A percentile compares a stretch with the other conserved stretches of the same genome.
phyloP scores from a whole-genome alignment of 2,113 vertebrate genomes.

The Ceratotherium simum region DNA sequence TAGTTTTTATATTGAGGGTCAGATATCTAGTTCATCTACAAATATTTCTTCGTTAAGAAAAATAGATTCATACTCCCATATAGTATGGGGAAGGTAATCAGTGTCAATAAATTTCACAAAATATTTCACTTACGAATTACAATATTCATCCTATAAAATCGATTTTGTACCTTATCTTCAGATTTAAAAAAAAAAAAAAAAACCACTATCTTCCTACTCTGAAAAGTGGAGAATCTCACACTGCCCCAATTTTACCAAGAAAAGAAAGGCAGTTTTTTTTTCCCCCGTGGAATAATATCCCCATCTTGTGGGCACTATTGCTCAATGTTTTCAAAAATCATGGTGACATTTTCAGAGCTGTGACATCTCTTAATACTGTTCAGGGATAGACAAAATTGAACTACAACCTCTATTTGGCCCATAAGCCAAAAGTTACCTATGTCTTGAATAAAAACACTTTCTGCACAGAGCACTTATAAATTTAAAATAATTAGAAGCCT shows the following conservation, averaged over 20 bases:
- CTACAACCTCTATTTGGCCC: neutral
- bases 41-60: conserved; percentile 8
- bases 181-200: neutral
- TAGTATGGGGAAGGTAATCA: neutral
- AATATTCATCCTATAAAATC: neutral
- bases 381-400: neutral
- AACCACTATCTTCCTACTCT: neutral
- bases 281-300: neutral
- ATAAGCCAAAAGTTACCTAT: neutral
- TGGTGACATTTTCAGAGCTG: neutral
- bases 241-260: neutral
- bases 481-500: conserved; percentile 20
- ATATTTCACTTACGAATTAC: neutral
- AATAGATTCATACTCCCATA: neutral
- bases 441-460: conserved; percentile 8
- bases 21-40: neutral
- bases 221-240: neutral
- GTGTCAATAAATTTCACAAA: neutral
- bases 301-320: neutral
- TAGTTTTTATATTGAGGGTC: neutral
- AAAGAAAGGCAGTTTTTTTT: neutral
- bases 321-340: conserved; percentile 29
- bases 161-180: conserved; percentile 31
- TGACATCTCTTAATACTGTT: neutral
- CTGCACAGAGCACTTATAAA: neutral